Evolutionary conservation across 1,140 invertebrate species (phyloP), one percentile per base, ranked within the genome.

Genomic region (Drosophila santomea): DNA sequence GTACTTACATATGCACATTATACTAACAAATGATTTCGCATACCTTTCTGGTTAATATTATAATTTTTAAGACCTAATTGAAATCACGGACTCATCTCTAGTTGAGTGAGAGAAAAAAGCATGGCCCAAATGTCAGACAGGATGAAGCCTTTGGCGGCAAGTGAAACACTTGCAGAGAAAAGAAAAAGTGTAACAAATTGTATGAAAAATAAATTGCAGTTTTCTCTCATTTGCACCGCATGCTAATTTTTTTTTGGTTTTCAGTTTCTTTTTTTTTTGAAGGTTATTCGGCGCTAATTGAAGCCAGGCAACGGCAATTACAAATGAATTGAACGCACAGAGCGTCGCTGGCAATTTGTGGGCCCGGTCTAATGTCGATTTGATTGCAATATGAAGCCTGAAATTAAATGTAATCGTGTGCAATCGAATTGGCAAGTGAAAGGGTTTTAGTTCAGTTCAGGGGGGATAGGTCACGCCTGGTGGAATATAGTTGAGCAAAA

Each of bases 361-460:
- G 60, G 47, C 60, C 44, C 62, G 47, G 60, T 44, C 64, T 78
- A 68, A 75, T 55, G 76, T 66, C 64, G 72, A 74, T 83, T 83
- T 80, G 64, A 88, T 89, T 68, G 83, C 83, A 89, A 83, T 89
- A 83, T 80, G 54, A 83, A 88, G 78, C 72, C 84, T 74, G 74
- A 75, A 89, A 90, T 90, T 78, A 85, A 85, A 84, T 85, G 69
- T 85, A 90, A 80, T 90, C 77, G 73, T 74, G 54, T 80, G 74
- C 62, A 63, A 51, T 54, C 58, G 36, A 51, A 63, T 59, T 11
- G 32, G 32, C 35, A 15, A 23, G 38, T 39, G 23, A 63, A 36
- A 39, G 58, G 23, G 20, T 5, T 4, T n/a, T 2, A 4, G 32
- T 32, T 32, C 7, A 10, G 32, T 20, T 20, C 20, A 20, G 35